These are phyloP conservation scores for Zaprionus gabonicus DNA, from an alignment of 1,140 invertebrate species.

Conservation along the genomic window DNA sequence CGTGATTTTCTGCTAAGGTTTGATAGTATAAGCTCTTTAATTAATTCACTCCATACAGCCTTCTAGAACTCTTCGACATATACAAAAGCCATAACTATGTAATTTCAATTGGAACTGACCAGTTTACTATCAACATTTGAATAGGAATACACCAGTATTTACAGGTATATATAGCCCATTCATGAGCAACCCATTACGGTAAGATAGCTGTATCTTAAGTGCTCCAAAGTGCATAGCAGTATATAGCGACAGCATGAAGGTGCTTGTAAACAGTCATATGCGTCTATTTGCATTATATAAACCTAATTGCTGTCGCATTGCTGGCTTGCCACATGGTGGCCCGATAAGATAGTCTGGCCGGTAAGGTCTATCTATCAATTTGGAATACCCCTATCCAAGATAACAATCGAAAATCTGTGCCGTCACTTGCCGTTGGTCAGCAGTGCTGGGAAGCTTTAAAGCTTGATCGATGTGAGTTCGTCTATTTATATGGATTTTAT, in stretches of 20 bases:
- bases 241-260: neutral
- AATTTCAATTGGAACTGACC: neutral
- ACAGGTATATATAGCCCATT: neutral
- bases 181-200: neutral
- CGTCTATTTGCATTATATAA: conserved; percentile 44
- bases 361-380: conserved; percentile 4
- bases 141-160: neutral
- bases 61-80: too few species aligned
- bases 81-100: neutral
- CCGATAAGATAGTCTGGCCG: conserved; percentile 59
- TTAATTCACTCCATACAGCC: too few species aligned
- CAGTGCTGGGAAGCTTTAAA: conserved; percentile 25
- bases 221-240: neutral
- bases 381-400: conserved; percentile 36
- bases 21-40: too few species aligned
- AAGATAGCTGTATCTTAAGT: neutral
- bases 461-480: conserved; percentile 56
- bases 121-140: neutral
- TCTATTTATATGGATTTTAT: conserved; percentile 9
- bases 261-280: conserved; percentile 28
- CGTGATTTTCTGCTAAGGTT: too few species aligned
- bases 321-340: conserved; percentile 13
- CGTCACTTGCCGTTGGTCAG: conserved; percentile 56
- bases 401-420: conserved; percentile 64
- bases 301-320: conserved; percentile 37